phyloP scores from a whole-genome alignment of 2,888 invertebrate genomes.

The Hoplodrina blanda region DNA sequence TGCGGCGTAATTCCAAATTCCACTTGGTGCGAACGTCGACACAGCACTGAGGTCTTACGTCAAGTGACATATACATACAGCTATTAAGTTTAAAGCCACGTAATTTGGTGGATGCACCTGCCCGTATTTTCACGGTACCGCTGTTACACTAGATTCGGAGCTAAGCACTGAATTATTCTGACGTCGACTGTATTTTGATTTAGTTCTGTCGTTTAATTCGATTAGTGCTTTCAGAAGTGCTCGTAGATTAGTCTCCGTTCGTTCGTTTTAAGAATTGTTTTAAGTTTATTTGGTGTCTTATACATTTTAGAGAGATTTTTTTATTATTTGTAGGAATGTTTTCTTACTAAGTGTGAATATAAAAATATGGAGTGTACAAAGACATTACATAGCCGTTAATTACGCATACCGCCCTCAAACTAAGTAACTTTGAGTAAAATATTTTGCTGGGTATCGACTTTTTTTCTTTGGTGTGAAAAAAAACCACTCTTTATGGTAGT shows the following conservation, averaged over 20 bases:
- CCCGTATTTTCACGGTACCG: constrained; percentile 75
- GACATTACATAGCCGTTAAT: no score
- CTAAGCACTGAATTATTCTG: constrained; percentile 69
- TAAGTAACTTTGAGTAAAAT: no score
- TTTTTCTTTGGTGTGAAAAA: no score
- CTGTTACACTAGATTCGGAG: constrained; percentile 65
- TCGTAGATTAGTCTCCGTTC: constrained; percentile 3
- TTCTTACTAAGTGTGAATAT: no score
- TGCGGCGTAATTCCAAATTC: constrained; percentile 75
- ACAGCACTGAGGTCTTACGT: constrained; percentile 69
- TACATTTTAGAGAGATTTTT: neutral
- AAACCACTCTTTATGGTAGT: no score
- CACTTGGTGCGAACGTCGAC: constrained; percentile 69
- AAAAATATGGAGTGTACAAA: no score
- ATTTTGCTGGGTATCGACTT: no score
- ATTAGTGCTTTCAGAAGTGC: constrained; percentile 45
- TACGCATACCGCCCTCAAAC: no score
- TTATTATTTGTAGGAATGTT: no score
- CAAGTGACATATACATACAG: constrained; percentile 66
- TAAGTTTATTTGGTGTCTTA: neutral
- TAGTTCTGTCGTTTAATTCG: constrained; percentile 45
- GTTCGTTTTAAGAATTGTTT: constrained; percentile 25
- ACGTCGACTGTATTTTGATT: constrained; percentile 65
- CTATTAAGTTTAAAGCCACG: constrained; percentile 78
- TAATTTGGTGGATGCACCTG: constrained; percentile 81